Percentiles rank a stretch among this genome's conserved stretches.
Conservation (phyloP, 2,888 invertebrate species). For the Clivina fossor region DNA sequence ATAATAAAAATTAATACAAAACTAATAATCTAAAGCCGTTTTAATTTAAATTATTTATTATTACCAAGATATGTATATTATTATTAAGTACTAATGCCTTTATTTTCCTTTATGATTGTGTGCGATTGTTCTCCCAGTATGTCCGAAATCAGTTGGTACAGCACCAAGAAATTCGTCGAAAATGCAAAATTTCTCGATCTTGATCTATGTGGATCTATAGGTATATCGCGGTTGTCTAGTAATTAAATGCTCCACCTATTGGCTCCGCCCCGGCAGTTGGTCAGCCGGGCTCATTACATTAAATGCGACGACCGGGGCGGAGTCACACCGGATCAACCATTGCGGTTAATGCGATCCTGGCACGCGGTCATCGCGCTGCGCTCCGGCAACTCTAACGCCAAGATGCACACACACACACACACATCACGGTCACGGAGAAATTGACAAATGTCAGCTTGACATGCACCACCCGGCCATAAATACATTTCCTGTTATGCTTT, state of each 20-base stretch:
- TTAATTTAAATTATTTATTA: conserved; percentile 1
- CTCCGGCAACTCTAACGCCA: conserved; percentile 4
- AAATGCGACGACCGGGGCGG: conserved; percentile 50
- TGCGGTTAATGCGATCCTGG: conserved; percentile 47
- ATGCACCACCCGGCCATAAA: too few species aligned
- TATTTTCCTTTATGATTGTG: neutral
- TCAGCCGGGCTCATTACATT: conserved; percentile 48
- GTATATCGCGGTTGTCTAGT: too few species aligned
- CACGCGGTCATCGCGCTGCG: conserved; percentile 42
- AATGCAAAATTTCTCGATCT: neutral
- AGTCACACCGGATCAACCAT: conserved; percentile 24
- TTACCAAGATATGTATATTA: neutral
- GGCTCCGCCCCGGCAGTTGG: conserved; percentile 46
- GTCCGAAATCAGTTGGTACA: neutral
- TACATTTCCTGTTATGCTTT: too few species aligned
- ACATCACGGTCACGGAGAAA: too few species aligned
- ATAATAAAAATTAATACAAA: too few species aligned
- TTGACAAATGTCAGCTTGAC: too few species aligned
- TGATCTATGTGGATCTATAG: conserved; percentile 43
- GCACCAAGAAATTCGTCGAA: neutral
- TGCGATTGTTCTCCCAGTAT: neutral
- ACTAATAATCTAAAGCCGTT: too few species aligned
- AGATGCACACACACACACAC: too few species aligned
- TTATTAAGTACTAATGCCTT: neutral
- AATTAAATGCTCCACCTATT: conserved; percentile 52